Conservation (phyloP, 2,888 invertebrate species). For the Sesia bembeciformis region DNA sequence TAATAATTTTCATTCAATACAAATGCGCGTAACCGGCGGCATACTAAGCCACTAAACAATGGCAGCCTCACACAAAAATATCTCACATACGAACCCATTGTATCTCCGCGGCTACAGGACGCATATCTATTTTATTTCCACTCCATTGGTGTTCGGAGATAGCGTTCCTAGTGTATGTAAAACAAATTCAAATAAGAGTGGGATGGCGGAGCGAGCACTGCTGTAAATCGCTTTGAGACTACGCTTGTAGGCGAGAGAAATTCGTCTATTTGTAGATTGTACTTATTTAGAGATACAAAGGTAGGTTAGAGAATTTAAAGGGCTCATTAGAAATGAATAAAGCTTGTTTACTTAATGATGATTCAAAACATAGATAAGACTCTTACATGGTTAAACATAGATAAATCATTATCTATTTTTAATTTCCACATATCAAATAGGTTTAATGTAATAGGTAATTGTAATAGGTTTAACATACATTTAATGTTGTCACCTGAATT, state of each 20-base stretch:
- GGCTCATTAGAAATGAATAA: no score
- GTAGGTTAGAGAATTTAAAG: neutral
- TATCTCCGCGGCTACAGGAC: constrained; percentile 19
- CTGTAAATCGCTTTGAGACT: constrained; percentile 4
- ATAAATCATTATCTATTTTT: no score
- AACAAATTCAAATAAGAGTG: constrained; percentile 47
- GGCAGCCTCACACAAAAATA: constrained; percentile 38
- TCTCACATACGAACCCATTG: constrained; percentile 33
- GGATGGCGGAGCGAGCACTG: neutral
- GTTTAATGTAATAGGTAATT: no score
- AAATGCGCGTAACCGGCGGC: constrained; percentile 28
- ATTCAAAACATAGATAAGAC: no score
- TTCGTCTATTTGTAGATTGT: neutral
- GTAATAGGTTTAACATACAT: no score
- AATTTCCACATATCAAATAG: no score
- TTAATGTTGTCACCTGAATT: no score
- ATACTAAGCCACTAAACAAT: constrained; percentile 41
- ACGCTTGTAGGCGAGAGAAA: constrained; percentile 15
- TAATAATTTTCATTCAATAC: constrained; percentile 48
- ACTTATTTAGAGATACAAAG: neutral
- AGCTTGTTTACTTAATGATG: no score
- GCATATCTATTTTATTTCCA: constrained; percentile 45
- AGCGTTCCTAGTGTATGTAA: constrained; percentile 46
- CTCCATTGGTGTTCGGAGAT: constrained; percentile 28
- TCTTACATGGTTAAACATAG: no score